Conservation (phyloP, 92 coral and sea anemone genomes). For the Siderastrea radians region DNA sequence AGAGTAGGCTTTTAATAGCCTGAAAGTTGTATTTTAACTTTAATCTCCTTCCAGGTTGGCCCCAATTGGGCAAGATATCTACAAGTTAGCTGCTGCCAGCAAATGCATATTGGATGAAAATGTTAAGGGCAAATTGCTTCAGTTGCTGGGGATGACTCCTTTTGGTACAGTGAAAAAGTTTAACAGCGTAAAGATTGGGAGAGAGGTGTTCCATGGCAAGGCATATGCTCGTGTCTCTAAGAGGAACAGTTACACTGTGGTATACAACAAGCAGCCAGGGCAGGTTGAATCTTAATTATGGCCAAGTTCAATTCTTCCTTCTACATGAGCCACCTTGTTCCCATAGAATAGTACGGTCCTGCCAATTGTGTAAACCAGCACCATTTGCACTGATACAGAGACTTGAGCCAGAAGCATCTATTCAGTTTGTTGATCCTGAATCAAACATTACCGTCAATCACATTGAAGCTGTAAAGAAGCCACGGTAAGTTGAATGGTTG, state of each 20-base stretch:
- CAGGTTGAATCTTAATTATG: slow-evolving; percentile 13
- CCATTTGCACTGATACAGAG: neutral
- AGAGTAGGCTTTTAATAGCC: too few relatives aligned
- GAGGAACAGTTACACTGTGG: slow-evolving; percentile 19
- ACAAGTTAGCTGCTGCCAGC: slow-evolving; percentile 29
- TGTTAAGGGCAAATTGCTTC: slow-evolving; percentile 16
- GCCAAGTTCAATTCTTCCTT: slow-evolving; percentile 23
- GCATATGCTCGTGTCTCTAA: slow-evolving; percentile 25
- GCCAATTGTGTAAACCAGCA: neutral
- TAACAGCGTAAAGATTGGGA: neutral
- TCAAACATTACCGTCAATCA: slow-evolving; percentile 23
- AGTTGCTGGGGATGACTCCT: slow-evolving; percentile 18
- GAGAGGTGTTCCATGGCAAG: slow-evolving; percentile 14
- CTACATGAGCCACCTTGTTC: slow-evolving; percentile 35
- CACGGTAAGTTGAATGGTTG: slow-evolving; percentile 15
- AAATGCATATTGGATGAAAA: slow-evolving; percentile 10
- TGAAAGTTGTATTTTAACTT: too few relatives aligned
- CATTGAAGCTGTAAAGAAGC: slow-evolving; percentile 38
- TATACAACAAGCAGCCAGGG: neutral
- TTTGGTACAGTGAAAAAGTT: slow-evolving; percentile 11
- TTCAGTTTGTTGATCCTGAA: slow-evolving; percentile 30
- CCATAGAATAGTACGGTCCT: slow-evolving; percentile 2
- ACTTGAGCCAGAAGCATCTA: slow-evolving; percentile 22
- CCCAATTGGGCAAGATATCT: too few relatives aligned
- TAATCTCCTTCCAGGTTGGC: too few relatives aligned